Evolutionary conservation across 2,113 vertebrate genomes (phyloP), one percentile per base, ranked within the genome.

Genomic region (Hypanus sabinus): DNA sequence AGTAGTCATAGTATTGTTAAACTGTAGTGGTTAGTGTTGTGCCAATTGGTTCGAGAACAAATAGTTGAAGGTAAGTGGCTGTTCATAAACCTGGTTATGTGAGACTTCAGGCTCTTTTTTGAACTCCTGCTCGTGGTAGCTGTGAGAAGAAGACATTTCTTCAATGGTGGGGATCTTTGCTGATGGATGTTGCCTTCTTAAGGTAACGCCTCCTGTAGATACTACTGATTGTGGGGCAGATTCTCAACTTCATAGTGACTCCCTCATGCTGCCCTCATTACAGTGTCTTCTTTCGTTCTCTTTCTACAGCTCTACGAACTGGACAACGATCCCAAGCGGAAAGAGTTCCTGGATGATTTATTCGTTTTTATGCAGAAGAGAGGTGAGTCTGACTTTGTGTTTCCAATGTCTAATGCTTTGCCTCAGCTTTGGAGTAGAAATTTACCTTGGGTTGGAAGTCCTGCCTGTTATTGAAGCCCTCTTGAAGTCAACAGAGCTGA

Each of bases 321-420:
- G 95, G 98, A 99, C 94, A 96, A 95, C 85, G 98, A 99, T 93
- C 97, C 98, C 1, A 98, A 99, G 75, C 95, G 99, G 94, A 99
- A 99, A 79, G 98, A 98, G 76, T 99, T 99, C 96, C 97, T 99
- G 62, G 99, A 99, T 87, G 97, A 99, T 60, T 98, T 99, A 77
- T 99, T 99, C 94, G 71, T 98, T 95, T 99, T 98, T 83, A 99
- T 99, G 99, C 99, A 99, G 96, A 99, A 99, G 96, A 97, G 98
- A 95, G 99, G 99, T 99, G 93, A 94, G 95, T 71, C 0, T 0
- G 0, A 70, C 36, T 4, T 92, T 0, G 10, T 22, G 10, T 14
- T 22, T 9, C 46, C 94, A 30, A 55, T 27, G 7, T 60, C 55
- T 3, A 12, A 24, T 27, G 27, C 16, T 16, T 11, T 60, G 14